Base-by-base conservation (phyloP, 2,113 vertebrate species). In the Nicator chloris region DNA sequence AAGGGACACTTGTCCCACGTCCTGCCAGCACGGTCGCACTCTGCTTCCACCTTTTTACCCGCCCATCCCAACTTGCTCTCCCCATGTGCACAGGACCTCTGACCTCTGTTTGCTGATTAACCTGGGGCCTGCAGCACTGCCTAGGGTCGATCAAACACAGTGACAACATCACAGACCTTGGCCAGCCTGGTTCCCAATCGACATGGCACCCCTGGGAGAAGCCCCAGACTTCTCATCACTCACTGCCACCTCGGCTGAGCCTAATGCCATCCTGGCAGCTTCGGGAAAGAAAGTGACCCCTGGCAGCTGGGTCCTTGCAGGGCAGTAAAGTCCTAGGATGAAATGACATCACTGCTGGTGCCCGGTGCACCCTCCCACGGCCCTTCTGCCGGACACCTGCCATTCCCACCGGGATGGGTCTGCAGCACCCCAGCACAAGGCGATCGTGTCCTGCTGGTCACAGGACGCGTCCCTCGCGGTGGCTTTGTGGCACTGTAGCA, bases 31-130 rank as follows among this genome's bases (percentile, higher is more conserved):
- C 1, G 0, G 23, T 13, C 16, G 0, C 0, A 3, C 59, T 54
- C 64, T 27, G 50, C 27, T 5, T 16, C 28, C 19, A 0, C 6
- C 42, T 82, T 11, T 14, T 13, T 23, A 0, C 6, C 40, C 65
- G 24, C 50, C 50, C 1, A 1, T 1, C 3, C 33, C 44, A 26
- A 0, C 4, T 30, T 1, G 0, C 11, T n/a, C 27, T 68, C 30
- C 31, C 17, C 4, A 2, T 2, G 0, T 28, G 15, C 6, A 4
- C 11, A 6, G 42, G 24, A 63, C 5, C 27, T 63, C 59, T 50
- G 69, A 54, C 6, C 77, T 53, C n/a, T 39, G 85, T 54, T 31
- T 83, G 79, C 64, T 51, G 49, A 82, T 95, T 78, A 90, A 83
- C 77, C 28, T 1, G 35, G 75, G 44, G 57, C 64, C 70, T 63